These are phyloP conservation scores for Aleiodes alternator DNA, from an alignment of 2,888 invertebrate species.

Conservation along the genomic window DNA sequence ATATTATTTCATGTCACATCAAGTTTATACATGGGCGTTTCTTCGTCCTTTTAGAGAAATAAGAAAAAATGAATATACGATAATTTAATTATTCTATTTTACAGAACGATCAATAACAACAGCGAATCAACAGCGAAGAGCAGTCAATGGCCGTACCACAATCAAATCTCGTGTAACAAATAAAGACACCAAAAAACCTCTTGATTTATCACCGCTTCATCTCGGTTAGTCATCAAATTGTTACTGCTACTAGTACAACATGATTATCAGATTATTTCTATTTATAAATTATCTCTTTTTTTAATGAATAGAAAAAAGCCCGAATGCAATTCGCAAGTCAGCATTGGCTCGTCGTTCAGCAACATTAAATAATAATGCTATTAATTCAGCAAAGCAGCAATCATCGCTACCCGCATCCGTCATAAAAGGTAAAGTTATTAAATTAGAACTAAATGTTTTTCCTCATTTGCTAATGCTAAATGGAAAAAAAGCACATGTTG, in stretches of 20 bases:
- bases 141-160: slow-evolving; percentile 65
- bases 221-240: slow-evolving; percentile 60
- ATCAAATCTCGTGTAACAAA: slow-evolving; percentile 66
- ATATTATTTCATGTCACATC: slow-evolving; percentile 14
- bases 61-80: neutral
- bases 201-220: slow-evolving; percentile 66
- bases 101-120: slow-evolving; percentile 70
- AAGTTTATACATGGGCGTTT: neutral
- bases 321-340: slow-evolving; percentile 66
- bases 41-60: too few relatives aligned
- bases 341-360: slow-evolving; percentile 52
- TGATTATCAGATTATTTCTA: slow-evolving; percentile 18
- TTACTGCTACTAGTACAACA: neutral
- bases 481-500: neutral
- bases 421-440: slow-evolving; percentile 51
- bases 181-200: slow-evolving; percentile 69
- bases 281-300: neutral
- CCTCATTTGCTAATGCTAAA: neutral
- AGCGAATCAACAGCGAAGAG: slow-evolving; percentile 66
- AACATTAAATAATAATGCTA: slow-evolving; percentile 51
- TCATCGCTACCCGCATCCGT: neutral
- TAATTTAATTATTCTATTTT: slow-evolving; percentile 48
- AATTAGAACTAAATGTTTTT: slow-evolving; percentile 7
- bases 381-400: slow-evolving; percentile 5
- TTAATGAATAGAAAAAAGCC: slow-evolving; percentile 66